phyloP scores from a whole-genome alignment of 2,113 vertebrate genomes.

The Ptychochromis oligacanthus region DNA sequence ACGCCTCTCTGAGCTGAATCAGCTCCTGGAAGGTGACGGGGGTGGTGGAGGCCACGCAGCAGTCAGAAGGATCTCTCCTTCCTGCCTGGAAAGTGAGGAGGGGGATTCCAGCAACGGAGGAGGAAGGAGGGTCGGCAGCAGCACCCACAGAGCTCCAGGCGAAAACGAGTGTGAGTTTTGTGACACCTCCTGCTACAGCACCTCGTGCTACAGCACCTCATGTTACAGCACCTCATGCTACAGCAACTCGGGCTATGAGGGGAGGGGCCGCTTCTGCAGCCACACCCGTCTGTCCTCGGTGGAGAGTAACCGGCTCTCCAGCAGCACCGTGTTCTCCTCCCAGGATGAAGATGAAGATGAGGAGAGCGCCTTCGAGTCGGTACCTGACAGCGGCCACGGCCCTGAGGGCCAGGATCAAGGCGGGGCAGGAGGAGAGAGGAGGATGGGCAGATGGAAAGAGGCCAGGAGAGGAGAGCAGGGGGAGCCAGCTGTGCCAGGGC shows the following conservation, averaged over 20 bases:
- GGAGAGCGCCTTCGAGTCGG: conserved; percentile 94
- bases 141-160: conserved; percentile 78
- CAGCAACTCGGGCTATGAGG: conserved; percentile 90
- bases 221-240: conserved; percentile 95
- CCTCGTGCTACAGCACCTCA: conserved; percentile 93
- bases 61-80: conserved; percentile 58
- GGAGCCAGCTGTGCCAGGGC: conserved; percentile 85
- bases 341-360: conserved; percentile 96
- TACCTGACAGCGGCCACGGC: conserved; percentile 83
- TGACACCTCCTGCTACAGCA: conserved; percentile 92
- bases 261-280: conserved; percentile 87
- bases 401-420: conserved; percentile 82
- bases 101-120: conserved; percentile 65
- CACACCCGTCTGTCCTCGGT: conserved; percentile 95
- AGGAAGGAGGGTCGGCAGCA: conserved; percentile 73
- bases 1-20: conserved; percentile 82
- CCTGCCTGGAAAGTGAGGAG: conserved; percentile 84
- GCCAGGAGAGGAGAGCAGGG: conserved; percentile 71
- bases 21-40: conserved; percentile 81
- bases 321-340: conserved; percentile 97
- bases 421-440: conserved; percentile 81
- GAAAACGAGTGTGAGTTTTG: conserved; percentile 92
- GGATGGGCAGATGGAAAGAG: conserved; percentile 78
- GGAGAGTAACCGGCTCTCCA: conserved; percentile 94
- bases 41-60: conserved; percentile 14